Percentiles rank a stretch among this genome's conserved stretches.
Conservation (phyloP, 1,140 invertebrate genomes). For the Lysiphlebus fabarum region DNA sequence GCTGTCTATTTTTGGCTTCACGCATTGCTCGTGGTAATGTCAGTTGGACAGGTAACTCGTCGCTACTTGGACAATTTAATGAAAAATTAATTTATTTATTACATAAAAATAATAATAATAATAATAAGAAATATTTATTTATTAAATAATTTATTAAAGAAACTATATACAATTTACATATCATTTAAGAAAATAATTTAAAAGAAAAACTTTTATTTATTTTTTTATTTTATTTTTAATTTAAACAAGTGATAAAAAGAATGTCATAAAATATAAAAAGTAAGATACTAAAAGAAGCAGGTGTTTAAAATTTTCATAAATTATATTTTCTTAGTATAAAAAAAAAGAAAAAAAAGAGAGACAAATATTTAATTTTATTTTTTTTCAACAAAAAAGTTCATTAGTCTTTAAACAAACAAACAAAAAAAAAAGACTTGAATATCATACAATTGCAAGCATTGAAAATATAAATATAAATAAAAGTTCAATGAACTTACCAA, state of each 20-base stretch:
- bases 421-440: too few relatives aligned
- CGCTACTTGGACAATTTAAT: constrained; percentile 58
- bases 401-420: background rate
- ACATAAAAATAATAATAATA: constrained; percentile 34
- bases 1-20: constrained; percentile 83
- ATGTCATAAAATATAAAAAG: too few relatives aligned
- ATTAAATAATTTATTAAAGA: background rate
- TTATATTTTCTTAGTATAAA: too few relatives aligned
- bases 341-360: too few relatives aligned
- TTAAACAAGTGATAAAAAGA: too few relatives aligned
- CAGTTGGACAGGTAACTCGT: constrained; percentile 89
- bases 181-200: too few relatives aligned
- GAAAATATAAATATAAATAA: background rate
- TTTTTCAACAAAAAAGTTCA: background rate
- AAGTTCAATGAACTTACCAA: constrained; percentile 63
- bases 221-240: too few relatives aligned
- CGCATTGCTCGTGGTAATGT: constrained; percentile 78
- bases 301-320: too few relatives aligned
- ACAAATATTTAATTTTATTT: too few relatives aligned
- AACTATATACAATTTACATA: background rate
- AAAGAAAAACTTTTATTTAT: too few relatives aligned
- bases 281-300: too few relatives aligned
- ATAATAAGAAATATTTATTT: background rate
- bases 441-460: too few relatives aligned
- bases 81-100: constrained; percentile 1